Evolutionary conservation across 2,888 invertebrate species (phyloP).

Genomic region (Matsumyia berberina): DNA sequence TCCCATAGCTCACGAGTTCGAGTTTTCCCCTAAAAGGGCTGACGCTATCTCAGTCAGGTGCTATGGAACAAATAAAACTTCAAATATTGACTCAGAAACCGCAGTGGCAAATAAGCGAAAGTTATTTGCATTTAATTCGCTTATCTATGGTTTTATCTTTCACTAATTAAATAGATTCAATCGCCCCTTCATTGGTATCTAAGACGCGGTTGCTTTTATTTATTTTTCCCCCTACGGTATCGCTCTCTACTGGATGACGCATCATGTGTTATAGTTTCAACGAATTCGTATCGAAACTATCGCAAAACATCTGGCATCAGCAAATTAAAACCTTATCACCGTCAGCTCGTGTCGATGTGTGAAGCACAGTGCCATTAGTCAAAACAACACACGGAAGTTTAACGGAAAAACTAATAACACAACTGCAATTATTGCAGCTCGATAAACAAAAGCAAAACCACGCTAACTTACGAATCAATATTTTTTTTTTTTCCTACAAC

Average conservation of each 20-base stretch:
- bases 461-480: not conserved
- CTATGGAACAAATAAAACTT: not conserved
- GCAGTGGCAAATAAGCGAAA: constrained; percentile 16
- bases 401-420: not conserved
- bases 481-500: not conserved
- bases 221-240: constrained; percentile 2
- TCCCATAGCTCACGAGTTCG: not conserved
- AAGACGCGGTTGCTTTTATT: not conserved
- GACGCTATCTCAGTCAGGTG: not conserved
- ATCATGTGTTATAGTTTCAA: not conserved
- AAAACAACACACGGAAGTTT: not conserved
- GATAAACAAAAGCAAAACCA: not conserved
- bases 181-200: too few relatives aligned
- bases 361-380: not conserved
- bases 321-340: not conserved
- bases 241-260: not conserved
- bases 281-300: too few relatives aligned
- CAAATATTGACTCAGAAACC: constrained; percentile 11
- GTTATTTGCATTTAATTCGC: constrained; percentile 32
- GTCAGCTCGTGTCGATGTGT: not conserved
- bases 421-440: not conserved
- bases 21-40: not conserved
- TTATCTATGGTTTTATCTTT: constrained; percentile 33
- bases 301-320: not conserved
- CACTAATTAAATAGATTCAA: constrained; percentile 25